Evolutionary conservation across 1,140 invertebrate species (phyloP).

Genomic region (Scaptomyza graminum): DNA sequence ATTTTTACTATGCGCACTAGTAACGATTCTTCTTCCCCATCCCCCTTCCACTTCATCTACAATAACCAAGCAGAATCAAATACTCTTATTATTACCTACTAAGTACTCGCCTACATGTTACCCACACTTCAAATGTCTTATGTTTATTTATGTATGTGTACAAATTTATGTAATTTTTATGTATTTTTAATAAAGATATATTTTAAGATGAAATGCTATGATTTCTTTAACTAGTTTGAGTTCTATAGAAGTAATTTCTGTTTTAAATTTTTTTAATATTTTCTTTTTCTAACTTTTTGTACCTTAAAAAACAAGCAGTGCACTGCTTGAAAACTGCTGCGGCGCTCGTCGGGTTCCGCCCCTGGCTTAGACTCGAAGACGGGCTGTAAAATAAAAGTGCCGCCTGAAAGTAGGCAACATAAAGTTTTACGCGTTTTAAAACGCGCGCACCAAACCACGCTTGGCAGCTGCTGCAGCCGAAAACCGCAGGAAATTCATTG

Average conservation of each 20-base stretch:
- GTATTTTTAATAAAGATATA: conserved; percentile 52
- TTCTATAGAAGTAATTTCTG: too few relatives aligned
- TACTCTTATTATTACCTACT: conserved; percentile 11
- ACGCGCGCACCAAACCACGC: neutral
- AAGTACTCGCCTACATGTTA: conserved; percentile 34
- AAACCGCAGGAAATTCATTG: conserved; percentile 26
- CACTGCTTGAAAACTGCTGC: too few relatives aligned
- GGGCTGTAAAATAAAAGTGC: neutral
- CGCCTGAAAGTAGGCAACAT: conserved; percentile 18
- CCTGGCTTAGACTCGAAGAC: too few relatives aligned
- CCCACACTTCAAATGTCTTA: conserved; percentile 43
- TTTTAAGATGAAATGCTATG: conserved; percentile 36
- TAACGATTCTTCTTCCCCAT: too few relatives aligned
- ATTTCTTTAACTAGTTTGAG: too few relatives aligned
- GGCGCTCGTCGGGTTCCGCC: too few relatives aligned
- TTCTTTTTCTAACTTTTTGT: too few relatives aligned
- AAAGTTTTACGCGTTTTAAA: conserved; percentile 15
- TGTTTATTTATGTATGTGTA: conserved; percentile 67
- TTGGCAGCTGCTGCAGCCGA: neutral
- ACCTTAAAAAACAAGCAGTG: too few relatives aligned
- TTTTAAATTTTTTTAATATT: too few relatives aligned
- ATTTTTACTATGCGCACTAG: conserved; percentile 17
- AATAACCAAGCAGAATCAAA: conserved; percentile 8
- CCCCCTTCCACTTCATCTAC: conserved; percentile 14
- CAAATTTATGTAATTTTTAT: conserved; percentile 70